phyloP scores from a whole-genome alignment of 35 echinoderm and acorn worm species.

The Antedon bifida region DNA sequence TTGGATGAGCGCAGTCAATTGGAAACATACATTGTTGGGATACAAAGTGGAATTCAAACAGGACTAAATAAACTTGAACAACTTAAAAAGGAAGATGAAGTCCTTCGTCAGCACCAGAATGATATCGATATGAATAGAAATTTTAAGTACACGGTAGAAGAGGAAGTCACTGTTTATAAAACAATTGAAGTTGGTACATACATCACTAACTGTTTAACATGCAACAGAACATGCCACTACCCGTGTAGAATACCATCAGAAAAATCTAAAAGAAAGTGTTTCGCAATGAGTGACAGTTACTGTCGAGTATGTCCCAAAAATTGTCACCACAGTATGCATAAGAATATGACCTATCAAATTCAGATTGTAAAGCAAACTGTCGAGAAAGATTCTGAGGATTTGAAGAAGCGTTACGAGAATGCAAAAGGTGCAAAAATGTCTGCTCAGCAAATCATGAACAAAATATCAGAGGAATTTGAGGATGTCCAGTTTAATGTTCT shows the following conservation, averaged over 20 bases:
- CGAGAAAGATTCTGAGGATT: constrained; percentile 1
- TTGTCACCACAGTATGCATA: constrained; percentile 17
- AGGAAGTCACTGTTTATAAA: neutral
- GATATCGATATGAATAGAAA: neutral
- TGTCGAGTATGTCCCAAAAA: constrained; percentile 9
- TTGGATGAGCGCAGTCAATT: constrained; percentile 13
- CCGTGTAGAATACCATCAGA: neutral
- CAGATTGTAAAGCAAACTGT: neutral
- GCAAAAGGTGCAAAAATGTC: too few species aligned
- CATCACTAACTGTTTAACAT: constrained; percentile 12
- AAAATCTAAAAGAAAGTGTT: neutral
- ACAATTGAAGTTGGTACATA: constrained; percentile 2
- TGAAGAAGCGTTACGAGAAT: too few species aligned
- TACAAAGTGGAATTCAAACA: too few species aligned
- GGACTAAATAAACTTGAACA: too few species aligned
- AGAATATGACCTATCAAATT: constrained; percentile 23
- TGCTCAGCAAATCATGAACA: constrained; percentile 13
- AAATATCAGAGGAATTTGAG: constrained; percentile 9
- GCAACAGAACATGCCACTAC: too few species aligned
- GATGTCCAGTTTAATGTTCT: neutral
- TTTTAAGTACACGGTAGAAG: too few species aligned
- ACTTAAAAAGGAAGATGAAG: constrained; percentile 1
- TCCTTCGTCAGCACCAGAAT: too few species aligned
- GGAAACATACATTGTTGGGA: too few species aligned
- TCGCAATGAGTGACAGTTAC: neutral